A percentile compares a stretch with the other conserved stretches of the same genome.
These are phyloP conservation scores for Equus quagga DNA, from an alignment of 2,113 vertebrate genomes.

Conservation along the genomic window DNA sequence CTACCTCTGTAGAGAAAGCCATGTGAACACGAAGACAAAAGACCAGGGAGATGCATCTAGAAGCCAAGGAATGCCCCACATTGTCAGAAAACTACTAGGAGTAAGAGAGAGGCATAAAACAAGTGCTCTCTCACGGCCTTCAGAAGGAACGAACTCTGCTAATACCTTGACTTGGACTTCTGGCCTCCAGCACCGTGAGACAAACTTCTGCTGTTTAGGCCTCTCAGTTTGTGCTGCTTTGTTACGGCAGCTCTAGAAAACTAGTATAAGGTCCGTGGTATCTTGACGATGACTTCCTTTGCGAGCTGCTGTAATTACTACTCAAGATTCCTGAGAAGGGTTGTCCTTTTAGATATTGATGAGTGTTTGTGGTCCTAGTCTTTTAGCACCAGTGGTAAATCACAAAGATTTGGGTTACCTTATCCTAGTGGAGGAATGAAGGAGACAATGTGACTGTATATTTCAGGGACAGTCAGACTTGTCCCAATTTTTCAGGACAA, in stretches of 20 bases:
- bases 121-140: background rate
- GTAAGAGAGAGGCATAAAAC: background rate
- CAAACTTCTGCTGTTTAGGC: background rate
- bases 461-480: background rate
- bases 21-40: background rate
- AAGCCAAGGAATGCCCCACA: background rate
- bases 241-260: background rate
- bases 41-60: background rate
- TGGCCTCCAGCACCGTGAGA: background rate
- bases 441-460: background rate
- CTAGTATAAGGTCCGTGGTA: background rate
- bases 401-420: background rate
- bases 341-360: background rate
- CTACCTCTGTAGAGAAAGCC: background rate
- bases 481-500: constrained; percentile 2
- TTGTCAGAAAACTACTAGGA: background rate
- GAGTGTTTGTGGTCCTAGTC: background rate
- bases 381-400: background rate
- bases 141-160: background rate
- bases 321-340: background rate
- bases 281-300: background rate
- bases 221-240: background rate
- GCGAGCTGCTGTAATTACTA: background rate
- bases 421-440: background rate
- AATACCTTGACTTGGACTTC: background rate